Conservation (phyloP, 2,888 invertebrate genomes). For the Pelosia muscerda region DNA sequence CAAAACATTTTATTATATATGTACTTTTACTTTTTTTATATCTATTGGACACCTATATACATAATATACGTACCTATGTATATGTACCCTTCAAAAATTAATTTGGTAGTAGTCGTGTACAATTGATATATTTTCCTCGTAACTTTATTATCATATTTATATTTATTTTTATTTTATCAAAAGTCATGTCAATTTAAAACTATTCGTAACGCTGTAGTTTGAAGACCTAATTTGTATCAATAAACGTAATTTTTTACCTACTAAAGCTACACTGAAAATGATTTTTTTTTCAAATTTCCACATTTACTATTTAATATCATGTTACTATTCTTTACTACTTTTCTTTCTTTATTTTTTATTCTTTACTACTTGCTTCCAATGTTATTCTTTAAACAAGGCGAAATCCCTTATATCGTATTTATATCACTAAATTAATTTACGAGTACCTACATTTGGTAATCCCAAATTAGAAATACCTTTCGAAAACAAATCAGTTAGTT, state of each 20-base stretch:
- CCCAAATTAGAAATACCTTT: constrained; percentile 12
- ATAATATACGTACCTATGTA: background rate
- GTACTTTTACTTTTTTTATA: background rate
- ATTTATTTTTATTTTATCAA: background rate
- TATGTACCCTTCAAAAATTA: background rate
- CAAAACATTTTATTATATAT: background rate
- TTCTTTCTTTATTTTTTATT: background rate
- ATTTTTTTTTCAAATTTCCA: background rate
- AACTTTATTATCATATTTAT: too few relatives aligned
- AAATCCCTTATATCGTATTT: background rate
- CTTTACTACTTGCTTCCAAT: too few relatives aligned
- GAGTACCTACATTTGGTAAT: background rate
- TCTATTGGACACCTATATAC: background rate
- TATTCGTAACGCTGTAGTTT: too few relatives aligned
- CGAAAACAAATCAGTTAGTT: constrained; percentile 28
- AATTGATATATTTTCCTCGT: too few relatives aligned
- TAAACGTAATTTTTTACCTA: background rate
- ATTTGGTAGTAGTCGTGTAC: background rate
- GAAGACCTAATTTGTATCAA: too few relatives aligned
- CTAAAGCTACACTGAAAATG: background rate
- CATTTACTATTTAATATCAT: background rate
- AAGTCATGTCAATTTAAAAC: too few relatives aligned
- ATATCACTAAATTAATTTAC: constrained; percentile 17
- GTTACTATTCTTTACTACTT: background rate
- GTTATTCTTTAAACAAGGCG: background rate